Conservation (phyloP, 2,797 vertebrate genomes). For the Rhinella marina region DNA sequence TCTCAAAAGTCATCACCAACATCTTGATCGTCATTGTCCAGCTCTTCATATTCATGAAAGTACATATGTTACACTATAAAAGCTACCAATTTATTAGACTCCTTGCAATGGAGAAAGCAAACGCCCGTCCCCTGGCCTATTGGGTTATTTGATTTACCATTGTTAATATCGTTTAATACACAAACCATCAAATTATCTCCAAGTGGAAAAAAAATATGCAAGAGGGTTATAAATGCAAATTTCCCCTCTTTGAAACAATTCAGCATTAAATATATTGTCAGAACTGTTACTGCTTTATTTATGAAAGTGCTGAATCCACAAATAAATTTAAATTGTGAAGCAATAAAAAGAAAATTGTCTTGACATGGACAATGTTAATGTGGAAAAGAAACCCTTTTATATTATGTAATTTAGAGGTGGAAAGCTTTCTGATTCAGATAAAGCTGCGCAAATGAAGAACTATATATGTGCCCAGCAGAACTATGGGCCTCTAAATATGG, state of each 20-base stretch:
- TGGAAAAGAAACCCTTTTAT: slow-evolving; percentile 57
- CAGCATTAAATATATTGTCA: slow-evolving; percentile 59
- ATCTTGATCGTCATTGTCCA: neutral
- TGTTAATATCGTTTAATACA: slow-evolving; percentile 52
- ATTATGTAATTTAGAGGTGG: slow-evolving; percentile 56
- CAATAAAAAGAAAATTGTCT: slow-evolving; percentile 59
- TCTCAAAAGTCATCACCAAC: neutral
- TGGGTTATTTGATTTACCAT: slow-evolving; percentile 23
- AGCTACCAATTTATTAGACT: slow-evolving; percentile 10
- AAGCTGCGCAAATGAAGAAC: slow-evolving; percentile 52
- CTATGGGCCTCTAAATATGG: slow-evolving; percentile 51
- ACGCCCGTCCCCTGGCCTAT: slow-evolving; percentile 1
- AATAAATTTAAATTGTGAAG: slow-evolving; percentile 60
- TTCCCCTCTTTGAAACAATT: slow-evolving; percentile 60
- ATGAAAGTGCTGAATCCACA: slow-evolving; percentile 56
- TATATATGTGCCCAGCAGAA: slow-evolving; percentile 32
- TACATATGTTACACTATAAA: neutral
- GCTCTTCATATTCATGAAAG: neutral
- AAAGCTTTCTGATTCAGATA: slow-evolving; percentile 50
- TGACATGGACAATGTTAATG: slow-evolving; percentile 59
- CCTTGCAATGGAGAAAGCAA: neutral
- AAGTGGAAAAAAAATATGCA: slow-evolving; percentile 37
- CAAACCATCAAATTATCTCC: slow-evolving; percentile 49
- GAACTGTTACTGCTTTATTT: slow-evolving; percentile 46
- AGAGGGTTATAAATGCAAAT: slow-evolving; percentile 57